Percentiles rank a stretch among this genome's conserved stretches.
Evolutionary conservation across 2,113 vertebrate genomes (phyloP).

Genomic region (Alethe castanea): DNA sequence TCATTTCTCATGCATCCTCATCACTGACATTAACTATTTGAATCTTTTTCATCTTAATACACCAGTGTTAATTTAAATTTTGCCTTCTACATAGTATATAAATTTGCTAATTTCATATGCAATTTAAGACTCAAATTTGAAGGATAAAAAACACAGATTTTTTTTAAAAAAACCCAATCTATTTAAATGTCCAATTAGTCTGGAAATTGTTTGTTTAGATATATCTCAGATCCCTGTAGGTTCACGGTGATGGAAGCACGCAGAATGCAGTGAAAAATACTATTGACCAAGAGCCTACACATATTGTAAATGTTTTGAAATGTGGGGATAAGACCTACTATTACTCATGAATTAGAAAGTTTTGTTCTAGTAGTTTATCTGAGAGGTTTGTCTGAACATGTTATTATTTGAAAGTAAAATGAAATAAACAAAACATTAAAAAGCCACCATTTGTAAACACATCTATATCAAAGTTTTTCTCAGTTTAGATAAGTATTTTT

Average conservation of each 20-base stretch:
- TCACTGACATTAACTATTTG: neutral
- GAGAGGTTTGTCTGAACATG: neutral
- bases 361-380: neutral
- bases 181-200: neutral
- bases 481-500: neutral
- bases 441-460: neutral
- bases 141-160: neutral
- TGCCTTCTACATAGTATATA: neutral
- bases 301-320: neutral
- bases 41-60: neutral
- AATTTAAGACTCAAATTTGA: neutral
- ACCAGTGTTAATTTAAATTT: neutral
- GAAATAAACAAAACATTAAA: neutral
- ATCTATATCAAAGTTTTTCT: neutral
- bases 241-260: neutral
- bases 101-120: neutral
- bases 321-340: neutral
- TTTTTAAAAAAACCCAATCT: neutral
- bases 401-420: neutral
- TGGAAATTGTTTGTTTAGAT: neutral
- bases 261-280: neutral
- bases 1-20: slow-evolving; percentile 3
- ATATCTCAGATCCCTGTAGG: neutral
- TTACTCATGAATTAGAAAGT: neutral
- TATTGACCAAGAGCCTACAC: neutral